Evolutionary conservation across 2,797 vertebrate genomes (phyloP), one percentile per base, ranked within the genome.

Genomic region (Naso thynnoides): DNA sequence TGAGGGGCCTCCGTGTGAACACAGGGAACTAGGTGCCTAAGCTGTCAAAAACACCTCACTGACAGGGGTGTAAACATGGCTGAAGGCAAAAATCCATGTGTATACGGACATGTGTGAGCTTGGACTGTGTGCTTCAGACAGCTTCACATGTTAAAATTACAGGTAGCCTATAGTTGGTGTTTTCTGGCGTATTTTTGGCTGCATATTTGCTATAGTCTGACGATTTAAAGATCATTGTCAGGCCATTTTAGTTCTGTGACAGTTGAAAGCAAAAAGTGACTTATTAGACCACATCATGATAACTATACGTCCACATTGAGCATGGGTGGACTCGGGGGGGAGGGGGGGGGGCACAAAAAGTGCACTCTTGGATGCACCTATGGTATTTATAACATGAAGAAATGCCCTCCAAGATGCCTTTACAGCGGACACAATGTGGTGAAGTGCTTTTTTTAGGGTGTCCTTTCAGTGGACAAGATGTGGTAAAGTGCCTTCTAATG

Each of bases 11-110:
- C 18, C 0, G 18, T 38, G 55, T 56, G 33, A 72, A 50, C 24
- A 44, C 52, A 56, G 27, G 44, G 54, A 72, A 61, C 8, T 24
- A 56, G 59, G 38, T 63, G 74, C 62, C 49, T 42, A 48, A 48
- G 53, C 59, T n/a, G 50, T 64, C 19, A 45, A 33, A 77, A 63
- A 49, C 39, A 39, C 8, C 10, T 59, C 68, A 19, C 19, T 27
- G 56, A 49, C 49, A 47, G 7, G 23, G 52, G 49, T 15, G 38
- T 50, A 38, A 73, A 67, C 58, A 65, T 13, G 42, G 31, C 53
- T 63, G 41, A 33, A 78, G 56, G 41, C 21, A 41, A 18, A 26
- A 63, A 48, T 44, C 10, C 36, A 18, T 14, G 53, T 52, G 61
- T 26, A 31, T 0, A n/a, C 10, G 24, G 42, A 45, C 19, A 21